A percentile compares a stretch with the other conserved stretches of the same genome.
Evolutionary conservation across 2,888 invertebrate species (phyloP).

Genomic region (Athalia circularis): DNA sequence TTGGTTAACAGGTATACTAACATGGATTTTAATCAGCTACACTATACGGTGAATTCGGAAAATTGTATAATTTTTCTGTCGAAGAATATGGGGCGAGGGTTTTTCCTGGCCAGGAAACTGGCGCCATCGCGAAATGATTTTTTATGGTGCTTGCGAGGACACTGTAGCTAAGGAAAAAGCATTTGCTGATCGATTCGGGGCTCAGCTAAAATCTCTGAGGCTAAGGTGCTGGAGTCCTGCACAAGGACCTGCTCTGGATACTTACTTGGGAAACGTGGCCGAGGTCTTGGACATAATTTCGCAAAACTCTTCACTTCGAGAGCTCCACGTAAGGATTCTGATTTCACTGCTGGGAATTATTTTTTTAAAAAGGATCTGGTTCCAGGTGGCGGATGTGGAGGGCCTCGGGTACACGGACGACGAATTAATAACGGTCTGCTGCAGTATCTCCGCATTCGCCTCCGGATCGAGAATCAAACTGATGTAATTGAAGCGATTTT

Average conservation of each 20-base stretch:
- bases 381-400: slow-evolving; percentile 44
- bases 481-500: not conserved
- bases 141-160: slow-evolving; percentile 35
- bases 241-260: slow-evolving; percentile 29
- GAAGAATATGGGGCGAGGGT: slow-evolving; percentile 28
- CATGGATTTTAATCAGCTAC: not conserved
- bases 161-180: slow-evolving; percentile 23
- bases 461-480: not conserved
- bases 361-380: not conserved
- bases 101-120: slow-evolving; percentile 43
- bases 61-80: not conserved
- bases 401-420: slow-evolving; percentile 28
- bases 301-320: slow-evolving; percentile 18
- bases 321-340: slow-evolving; percentile 23
- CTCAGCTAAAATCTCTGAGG: slow-evolving; percentile 20
- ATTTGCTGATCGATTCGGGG: slow-evolving; percentile 26
- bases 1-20: slow-evolving; percentile 37
- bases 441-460: slow-evolving; percentile 39
- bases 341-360: not conserved
- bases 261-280: slow-evolving; percentile 28
- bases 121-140: slow-evolving; percentile 37
- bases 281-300: slow-evolving; percentile 14
- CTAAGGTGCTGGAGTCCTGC: slow-evolving; percentile 40
- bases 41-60: not conserved
- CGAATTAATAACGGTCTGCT: slow-evolving; percentile 34